Evolutionary conservation across 2,797 vertebrate species (phyloP).

Genomic region (Podarcis siculus): DNA sequence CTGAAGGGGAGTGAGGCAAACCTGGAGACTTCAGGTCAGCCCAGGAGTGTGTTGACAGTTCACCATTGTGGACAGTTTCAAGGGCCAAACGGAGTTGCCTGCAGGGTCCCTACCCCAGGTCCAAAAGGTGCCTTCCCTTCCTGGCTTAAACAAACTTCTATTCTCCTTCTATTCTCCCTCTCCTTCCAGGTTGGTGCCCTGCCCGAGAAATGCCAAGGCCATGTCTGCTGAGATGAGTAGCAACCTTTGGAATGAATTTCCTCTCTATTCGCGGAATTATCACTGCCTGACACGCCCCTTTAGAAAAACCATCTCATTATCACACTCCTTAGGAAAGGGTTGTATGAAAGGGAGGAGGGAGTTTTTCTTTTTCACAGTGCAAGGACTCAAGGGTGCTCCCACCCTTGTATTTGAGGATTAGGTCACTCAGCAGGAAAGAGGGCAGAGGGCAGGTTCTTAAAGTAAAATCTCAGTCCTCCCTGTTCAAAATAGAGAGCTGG

Average conservation of each 20-base stretch:
- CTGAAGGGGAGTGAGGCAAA: too few relatives aligned
- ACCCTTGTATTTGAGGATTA: background rate
- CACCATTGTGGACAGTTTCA: too few relatives aligned
- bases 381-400: background rate
- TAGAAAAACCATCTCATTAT: background rate
- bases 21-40: too few relatives aligned
- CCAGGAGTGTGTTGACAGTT: too few relatives aligned
- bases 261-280: background rate
- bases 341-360: background rate
- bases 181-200: background rate
- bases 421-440: too few relatives aligned
- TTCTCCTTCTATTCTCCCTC: background rate
- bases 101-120: background rate
- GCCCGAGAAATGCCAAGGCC: too few relatives aligned
- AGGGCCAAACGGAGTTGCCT: too few relatives aligned
- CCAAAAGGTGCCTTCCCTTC: background rate
- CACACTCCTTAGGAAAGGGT: background rate
- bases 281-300: background rate
- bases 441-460: too few relatives aligned
- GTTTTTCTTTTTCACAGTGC: background rate
- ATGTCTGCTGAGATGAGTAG: background rate
- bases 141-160: background rate
- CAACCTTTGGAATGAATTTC: background rate
- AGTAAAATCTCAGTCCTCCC: too few relatives aligned
- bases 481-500: too few relatives aligned